phyloP scores from a whole-genome alignment of 2,797 vertebrate genomes.

The Tapera naevia region DNA sequence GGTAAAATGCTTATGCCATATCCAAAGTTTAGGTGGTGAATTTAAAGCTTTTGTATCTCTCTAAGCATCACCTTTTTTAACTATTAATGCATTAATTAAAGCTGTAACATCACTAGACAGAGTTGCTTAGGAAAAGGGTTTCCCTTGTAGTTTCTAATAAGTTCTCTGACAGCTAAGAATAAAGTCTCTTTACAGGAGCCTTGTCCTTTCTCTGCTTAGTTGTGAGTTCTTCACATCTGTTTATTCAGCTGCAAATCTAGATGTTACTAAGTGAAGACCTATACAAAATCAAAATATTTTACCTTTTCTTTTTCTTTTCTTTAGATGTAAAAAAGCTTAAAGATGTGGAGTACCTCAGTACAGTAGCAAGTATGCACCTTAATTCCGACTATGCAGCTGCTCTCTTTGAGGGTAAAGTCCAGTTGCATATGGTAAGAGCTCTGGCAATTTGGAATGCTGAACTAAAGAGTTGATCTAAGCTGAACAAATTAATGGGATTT shows the following conservation, averaged over 20 bases:
- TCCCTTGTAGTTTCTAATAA: not conserved
- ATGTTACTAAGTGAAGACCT: not conserved
- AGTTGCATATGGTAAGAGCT: conserved; percentile 91
- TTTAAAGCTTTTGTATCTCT: not conserved
- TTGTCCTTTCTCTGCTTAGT: not conserved
- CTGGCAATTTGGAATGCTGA: not conserved
- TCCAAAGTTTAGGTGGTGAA: not conserved
- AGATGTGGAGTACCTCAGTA: conserved; percentile 94
- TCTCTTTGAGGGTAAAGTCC: conserved; percentile 95
- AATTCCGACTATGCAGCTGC: conserved; percentile 94
- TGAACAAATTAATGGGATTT: not conserved
- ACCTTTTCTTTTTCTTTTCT: not conserved
- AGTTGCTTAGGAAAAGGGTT: not conserved
- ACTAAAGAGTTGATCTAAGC: not conserved
- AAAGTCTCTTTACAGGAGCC: not conserved
- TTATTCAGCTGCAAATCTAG: not conserved
- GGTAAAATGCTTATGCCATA: not conserved
- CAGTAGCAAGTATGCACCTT: conserved; percentile 89
- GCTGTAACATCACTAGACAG: not conserved
- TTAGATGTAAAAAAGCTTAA: conserved; percentile 89
- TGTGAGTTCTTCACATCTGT: not conserved
- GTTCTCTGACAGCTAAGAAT: not conserved
- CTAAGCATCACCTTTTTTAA: not conserved
- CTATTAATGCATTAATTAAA: not conserved
- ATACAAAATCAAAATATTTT: not conserved